These are phyloP conservation scores for Smittia sp. DNA, from an alignment of 2,888 invertebrate genomes.

Conservation along the genomic window DNA sequence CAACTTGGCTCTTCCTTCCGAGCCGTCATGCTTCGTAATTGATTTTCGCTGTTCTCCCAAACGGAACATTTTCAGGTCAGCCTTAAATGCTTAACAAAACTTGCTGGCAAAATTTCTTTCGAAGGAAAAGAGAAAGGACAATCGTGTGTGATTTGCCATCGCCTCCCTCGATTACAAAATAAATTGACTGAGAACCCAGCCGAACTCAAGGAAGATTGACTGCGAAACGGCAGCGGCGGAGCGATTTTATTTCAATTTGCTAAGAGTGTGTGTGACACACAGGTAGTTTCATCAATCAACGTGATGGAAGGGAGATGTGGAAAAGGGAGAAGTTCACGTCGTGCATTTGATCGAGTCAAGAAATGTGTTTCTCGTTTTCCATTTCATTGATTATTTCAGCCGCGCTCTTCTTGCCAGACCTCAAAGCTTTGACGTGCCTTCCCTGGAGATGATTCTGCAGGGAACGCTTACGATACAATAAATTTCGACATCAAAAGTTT, in stretches of 20 bases:
- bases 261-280: constrained; percentile 29
- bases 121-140: not conserved
- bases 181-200: constrained; percentile 1
- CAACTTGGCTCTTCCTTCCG: not conserved
- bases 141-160: not conserved
- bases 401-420: not conserved
- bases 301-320: constrained; percentile 27
- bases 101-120: not conserved
- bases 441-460: too few species aligned
- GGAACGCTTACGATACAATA: too few species aligned
- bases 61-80: not conserved
- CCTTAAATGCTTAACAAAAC: not conserved
- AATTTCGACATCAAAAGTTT: too few species aligned
- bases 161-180: not conserved
- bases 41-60: constrained; percentile 17
- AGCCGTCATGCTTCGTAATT: constrained; percentile 30
- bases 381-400: constrained; percentile 12
- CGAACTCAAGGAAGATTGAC: not conserved
- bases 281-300: constrained; percentile 40
- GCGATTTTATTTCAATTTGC: constrained; percentile 8
- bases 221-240: not conserved
- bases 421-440: too few species aligned
- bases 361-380: constrained; percentile 25
- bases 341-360: constrained; percentile 36
- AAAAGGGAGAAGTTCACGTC: constrained; percentile 1